Conservation (phyloP, 2,113 vertebrate species). For the Trichechus manatus region DNA sequence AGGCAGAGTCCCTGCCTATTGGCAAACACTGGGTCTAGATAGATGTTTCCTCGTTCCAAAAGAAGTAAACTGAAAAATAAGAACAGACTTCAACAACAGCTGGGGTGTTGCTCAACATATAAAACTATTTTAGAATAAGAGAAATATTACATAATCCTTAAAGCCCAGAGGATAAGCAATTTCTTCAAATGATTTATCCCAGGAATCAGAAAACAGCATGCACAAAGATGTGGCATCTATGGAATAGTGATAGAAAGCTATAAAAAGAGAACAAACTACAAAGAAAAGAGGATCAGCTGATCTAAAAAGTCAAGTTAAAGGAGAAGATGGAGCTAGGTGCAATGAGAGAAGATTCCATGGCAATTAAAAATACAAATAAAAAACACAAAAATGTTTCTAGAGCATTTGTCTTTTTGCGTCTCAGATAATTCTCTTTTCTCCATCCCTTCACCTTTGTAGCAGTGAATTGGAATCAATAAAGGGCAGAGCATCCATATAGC, state of each 20-base stretch:
- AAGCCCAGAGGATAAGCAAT: slow-evolving; percentile 3
- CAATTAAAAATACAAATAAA: not conserved
- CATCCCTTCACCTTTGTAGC: not conserved
- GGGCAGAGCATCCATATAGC: not conserved
- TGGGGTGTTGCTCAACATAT: slow-evolving; percentile 55
- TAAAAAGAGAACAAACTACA: not conserved
- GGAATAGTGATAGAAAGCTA: not conserved
- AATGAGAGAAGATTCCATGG: not conserved
- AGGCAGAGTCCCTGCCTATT: not conserved
- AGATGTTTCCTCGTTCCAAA: not conserved
- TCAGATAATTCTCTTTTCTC: not conserved
- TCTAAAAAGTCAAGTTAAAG: not conserved
- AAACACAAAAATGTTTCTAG: not conserved
- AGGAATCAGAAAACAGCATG: not conserved
- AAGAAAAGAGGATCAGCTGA: not conserved
- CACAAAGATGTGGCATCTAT: not conserved
- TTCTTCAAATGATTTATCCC: slow-evolving; percentile 5
- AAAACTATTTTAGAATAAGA: slow-evolving; percentile 46
- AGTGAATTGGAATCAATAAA: not conserved
- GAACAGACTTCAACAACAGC: slow-evolving; percentile 27
- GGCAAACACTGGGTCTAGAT: not conserved
- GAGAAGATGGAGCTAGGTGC: not conserved
- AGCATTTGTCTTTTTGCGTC: not conserved
- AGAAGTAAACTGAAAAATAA: slow-evolving; percentile 59
- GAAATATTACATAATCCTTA: not conserved